phyloP scores from a whole-genome alignment of 1,140 invertebrate genomes.

The Calephelis nemesis region DNA sequence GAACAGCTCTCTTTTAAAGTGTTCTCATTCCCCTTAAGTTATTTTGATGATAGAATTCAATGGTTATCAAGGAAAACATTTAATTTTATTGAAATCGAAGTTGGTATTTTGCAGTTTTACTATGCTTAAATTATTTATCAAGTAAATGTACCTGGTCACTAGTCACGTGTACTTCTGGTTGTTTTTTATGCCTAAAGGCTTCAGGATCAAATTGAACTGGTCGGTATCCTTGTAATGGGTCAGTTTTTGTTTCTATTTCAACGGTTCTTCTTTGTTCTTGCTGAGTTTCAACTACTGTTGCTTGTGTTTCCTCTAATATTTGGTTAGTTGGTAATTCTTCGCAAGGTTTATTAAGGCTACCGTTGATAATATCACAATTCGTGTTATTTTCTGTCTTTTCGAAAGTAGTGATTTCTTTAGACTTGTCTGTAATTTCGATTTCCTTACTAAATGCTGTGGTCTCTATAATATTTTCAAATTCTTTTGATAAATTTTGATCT shows the following conservation, averaged over 20 bases:
- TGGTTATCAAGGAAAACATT: no score
- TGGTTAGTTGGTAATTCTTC: background rate
- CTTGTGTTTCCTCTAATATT: background rate
- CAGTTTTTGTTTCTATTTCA: slow-evolving; percentile 25
- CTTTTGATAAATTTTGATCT: slow-evolving; percentile 15
- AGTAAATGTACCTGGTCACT: slow-evolving; percentile 23
- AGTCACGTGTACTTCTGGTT: slow-evolving; percentile 9
- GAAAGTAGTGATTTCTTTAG: background rate
- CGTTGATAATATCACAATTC: background rate
- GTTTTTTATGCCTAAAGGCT: slow-evolving; percentile 26
- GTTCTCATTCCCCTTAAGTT: no score
- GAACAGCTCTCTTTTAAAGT: no score
- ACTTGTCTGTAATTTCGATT: background rate
- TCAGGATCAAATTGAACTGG: slow-evolving; percentile 47
- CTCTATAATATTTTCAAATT: background rate
- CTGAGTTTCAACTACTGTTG: slow-evolving; percentile 3
- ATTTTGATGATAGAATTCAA: no score
- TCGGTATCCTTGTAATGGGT: slow-evolving; percentile 39
- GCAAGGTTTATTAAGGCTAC: background rate
- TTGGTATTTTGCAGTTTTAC: background rate
- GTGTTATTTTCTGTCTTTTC: background rate
- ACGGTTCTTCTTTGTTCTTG: slow-evolving; percentile 24
- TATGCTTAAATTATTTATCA: background rate
- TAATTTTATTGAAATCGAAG: no score
- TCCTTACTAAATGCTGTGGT: background rate